phyloP scores from a whole-genome alignment of 1,140 invertebrate genomes.

The Phortica variegata region DNA sequence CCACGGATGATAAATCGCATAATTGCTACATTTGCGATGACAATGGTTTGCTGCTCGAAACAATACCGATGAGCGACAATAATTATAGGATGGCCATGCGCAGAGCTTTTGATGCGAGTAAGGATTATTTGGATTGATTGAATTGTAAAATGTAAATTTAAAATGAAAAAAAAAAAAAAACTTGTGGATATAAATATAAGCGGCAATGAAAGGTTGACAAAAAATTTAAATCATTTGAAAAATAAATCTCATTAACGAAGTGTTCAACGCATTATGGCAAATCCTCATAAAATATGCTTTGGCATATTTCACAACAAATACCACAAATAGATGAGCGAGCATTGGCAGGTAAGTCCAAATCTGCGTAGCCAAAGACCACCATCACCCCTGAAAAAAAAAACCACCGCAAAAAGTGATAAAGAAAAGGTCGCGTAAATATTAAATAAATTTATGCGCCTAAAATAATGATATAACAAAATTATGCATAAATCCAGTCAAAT shows the following conservation, averaged over 20 bases:
- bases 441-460: too few species aligned
- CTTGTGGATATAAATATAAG: not conserved
- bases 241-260: conserved; percentile 5
- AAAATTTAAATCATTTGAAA: not conserved
- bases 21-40: too few species aligned
- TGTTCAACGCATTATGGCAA: conserved; percentile 52
- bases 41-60: too few species aligned
- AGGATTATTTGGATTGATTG: not conserved
- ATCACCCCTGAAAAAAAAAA: conserved; percentile 8
- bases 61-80: too few species aligned
- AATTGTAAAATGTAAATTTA: not conserved
- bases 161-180: not conserved
- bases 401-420: conserved; percentile 14
- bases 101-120: not conserved
- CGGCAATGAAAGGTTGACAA: not conserved
- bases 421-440: conserved; percentile 15
- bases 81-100: conserved; percentile 2
- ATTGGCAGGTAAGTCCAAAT: conserved; percentile 23
- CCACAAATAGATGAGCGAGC: too few species aligned
- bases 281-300: conserved; percentile 49
- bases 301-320: conserved; percentile 17
- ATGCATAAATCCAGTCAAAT: conserved; percentile 33
- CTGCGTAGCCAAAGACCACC: conserved; percentile 17
- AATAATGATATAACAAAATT: conserved; percentile 27
- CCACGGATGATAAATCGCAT: too few species aligned